Evolutionary conservation across 2,888 invertebrate species (phyloP).

Genomic region (Phengaris arion): DNA sequence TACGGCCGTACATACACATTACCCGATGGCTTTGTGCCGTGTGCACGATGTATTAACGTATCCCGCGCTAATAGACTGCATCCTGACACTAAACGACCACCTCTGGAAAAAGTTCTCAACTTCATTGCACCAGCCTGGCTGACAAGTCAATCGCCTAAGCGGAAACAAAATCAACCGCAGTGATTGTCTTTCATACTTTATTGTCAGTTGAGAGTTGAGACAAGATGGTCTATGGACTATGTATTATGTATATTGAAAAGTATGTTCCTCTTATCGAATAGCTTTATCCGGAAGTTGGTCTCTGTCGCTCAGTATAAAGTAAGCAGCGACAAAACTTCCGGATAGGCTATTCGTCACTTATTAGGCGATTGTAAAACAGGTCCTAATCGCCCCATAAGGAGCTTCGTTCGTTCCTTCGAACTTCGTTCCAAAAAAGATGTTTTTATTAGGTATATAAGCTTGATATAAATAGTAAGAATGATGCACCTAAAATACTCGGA

Average conservation of each 20-base stretch:
- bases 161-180: neutral
- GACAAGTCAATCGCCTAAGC: neutral
- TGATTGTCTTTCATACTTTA: neutral
- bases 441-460: neutral
- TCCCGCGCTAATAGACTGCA: constrained; percentile 32
- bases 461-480: neutral
- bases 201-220: no score
- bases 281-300: no score
- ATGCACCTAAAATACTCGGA: neutral
- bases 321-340: no score
- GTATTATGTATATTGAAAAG: no score
- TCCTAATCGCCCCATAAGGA: no score
- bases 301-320: no score
- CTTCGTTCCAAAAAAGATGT: neutral
- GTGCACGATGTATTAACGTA: constrained; percentile 34
- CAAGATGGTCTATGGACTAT: no score
- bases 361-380: no score
- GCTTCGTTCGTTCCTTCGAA: no score
- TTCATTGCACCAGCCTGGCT: neutral
- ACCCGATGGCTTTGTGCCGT: neutral
- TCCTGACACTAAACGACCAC: constrained; percentile 33
- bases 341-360: no score
- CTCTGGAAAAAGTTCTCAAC: neutral
- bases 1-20: neutral
- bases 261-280: no score